These are phyloP conservation scores for Marisa cornuarietis DNA, from an alignment of 1,140 invertebrate species.

Conservation along the genomic window DNA sequence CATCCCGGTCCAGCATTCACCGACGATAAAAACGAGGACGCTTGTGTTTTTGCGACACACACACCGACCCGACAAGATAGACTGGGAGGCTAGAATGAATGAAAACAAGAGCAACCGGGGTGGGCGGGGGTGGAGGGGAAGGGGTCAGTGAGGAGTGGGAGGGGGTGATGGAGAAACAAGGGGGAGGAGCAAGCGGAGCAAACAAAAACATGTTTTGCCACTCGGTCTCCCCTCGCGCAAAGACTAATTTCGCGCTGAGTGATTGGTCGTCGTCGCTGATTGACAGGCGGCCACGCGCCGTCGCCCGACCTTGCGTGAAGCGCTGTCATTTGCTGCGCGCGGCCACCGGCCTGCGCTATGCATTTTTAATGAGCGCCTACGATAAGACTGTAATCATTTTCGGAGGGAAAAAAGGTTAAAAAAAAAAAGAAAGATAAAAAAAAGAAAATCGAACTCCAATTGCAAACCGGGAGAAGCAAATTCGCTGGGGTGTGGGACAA, in stretches of 20 bases:
- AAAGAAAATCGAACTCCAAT: background rate
- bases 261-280: background rate
- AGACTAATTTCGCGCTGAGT: conserved; percentile 10
- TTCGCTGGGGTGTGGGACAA: background rate
- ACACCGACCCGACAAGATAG: background rate
- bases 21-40: too few species aligned
- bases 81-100: background rate
- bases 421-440: background rate
- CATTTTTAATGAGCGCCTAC: conserved; percentile 14
- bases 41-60: background rate
- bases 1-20: background rate
- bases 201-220: background rate
- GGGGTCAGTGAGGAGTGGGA: too few species aligned
- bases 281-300: background rate
- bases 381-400: conserved; percentile 2
- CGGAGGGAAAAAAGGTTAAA: too few species aligned
- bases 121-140: background rate
- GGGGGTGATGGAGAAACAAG: background rate
- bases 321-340: background rate
- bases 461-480: background rate
- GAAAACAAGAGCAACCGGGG: background rate
- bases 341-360: background rate
- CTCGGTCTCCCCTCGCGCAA: background rate
- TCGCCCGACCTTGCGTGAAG: background rate
- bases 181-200: background rate